Evolutionary conservation across 1,140 invertebrate species (phyloP).

Genomic region (Tribolium castaneum): DNA sequence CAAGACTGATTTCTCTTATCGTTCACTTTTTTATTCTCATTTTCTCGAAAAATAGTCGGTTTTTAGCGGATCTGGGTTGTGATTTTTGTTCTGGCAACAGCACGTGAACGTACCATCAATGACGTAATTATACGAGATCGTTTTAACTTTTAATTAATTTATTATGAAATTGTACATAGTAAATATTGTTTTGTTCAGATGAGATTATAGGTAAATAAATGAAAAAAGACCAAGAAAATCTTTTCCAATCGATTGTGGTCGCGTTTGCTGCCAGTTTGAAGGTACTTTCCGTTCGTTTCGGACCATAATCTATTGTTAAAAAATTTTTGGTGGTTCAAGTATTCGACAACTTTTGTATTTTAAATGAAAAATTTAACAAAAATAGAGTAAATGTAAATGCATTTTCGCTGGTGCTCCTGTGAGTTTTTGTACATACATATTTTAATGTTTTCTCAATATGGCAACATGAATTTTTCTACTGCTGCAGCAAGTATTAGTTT

Average conservation of each 20-base stretch:
- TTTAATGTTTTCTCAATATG: slow-evolving; percentile 23
- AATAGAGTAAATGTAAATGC: slow-evolving; percentile 1
- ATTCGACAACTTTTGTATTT: slow-evolving; percentile 21
- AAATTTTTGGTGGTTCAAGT: slow-evolving; percentile 27
- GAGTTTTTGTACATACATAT: slow-evolving; percentile 32
- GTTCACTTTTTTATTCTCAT: background rate
- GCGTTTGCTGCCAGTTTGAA: too few relatives aligned
- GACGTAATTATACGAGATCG: slow-evolving; percentile 21
- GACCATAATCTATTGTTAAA: slow-evolving; percentile 17
- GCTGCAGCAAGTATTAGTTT: slow-evolving; percentile 3
- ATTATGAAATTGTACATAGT: slow-evolving; percentile 17
- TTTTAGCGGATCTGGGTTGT: slow-evolving; percentile 5
- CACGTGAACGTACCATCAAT: slow-evolving; percentile 9
- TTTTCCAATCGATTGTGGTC: slow-evolving; percentile 5
- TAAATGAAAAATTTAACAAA: slow-evolving; percentile 16
- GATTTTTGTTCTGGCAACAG: background rate
- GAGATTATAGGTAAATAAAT: background rate
- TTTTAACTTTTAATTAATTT: slow-evolving; percentile 19
- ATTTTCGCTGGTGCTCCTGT: slow-evolving; percentile 45
- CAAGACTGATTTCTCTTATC: slow-evolving; percentile 4
- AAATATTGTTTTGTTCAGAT: slow-evolving; percentile 14
- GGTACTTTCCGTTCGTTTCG: background rate
- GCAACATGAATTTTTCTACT: slow-evolving; percentile 34
- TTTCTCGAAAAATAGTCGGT: background rate
- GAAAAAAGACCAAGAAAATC: slow-evolving; percentile 2